Evolutionary conservation across 2,797 vertebrate species (phyloP).

Genomic region (Margarornis squamiger): DNA sequence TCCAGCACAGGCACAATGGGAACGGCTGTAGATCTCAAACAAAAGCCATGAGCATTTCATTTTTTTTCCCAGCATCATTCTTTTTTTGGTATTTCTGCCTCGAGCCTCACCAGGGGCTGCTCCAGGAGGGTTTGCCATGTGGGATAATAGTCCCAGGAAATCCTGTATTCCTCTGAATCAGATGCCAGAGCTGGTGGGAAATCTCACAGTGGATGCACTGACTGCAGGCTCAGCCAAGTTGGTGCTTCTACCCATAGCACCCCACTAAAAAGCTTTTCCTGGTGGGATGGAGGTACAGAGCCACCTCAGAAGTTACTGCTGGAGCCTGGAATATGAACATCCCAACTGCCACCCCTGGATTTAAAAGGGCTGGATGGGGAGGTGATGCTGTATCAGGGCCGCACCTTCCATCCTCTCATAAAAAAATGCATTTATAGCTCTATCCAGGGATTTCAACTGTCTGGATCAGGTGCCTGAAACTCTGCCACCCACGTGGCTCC

Average conservation of each 20-base stretch:
- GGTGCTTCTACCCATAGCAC: neutral
- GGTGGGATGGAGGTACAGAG: neutral
- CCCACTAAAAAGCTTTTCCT: neutral
- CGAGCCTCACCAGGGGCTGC: neutral
- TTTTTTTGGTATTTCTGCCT: neutral
- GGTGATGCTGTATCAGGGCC: neutral
- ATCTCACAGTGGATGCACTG: fast-evolving
- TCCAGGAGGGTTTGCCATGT: neutral
- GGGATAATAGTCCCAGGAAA: neutral
- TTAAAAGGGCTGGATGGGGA: neutral
- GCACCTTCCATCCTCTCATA: neutral
- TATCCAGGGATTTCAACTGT: neutral
- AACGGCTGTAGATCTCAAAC: fast-evolving
- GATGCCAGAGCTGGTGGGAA: neutral
- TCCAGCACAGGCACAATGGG: fast-evolving
- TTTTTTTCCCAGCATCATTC: fast-evolving
- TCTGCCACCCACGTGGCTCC: fast-evolving
- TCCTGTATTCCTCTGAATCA: neutral
- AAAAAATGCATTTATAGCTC: fast-evolving
- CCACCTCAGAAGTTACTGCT: neutral
- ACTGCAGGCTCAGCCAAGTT: neutral
- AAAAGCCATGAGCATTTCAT: fast-evolving
- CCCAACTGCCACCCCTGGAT: fast-evolving
- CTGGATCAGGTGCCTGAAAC: neutral
- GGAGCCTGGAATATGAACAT: neutral